A percentile compares a stretch with the other conserved stretches of the same genome.
Conservation (phyloP, 2,888 invertebrate genomes). For the Clitarchus hookeri region DNA sequence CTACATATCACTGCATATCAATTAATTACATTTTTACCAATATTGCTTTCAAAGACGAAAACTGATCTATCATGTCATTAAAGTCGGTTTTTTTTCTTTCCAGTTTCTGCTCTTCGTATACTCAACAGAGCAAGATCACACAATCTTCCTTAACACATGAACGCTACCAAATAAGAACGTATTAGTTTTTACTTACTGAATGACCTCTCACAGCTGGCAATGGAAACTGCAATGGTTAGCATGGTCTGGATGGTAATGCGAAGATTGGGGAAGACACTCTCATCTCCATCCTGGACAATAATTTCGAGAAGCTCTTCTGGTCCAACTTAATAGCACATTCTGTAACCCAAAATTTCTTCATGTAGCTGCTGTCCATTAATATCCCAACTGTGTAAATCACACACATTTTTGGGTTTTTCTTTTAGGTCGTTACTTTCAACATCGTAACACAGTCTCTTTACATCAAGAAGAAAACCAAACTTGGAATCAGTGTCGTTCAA, state of each 20-base stretch:
- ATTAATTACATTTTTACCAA: not conserved
- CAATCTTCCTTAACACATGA: not conserved
- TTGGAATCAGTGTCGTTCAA: too few species aligned
- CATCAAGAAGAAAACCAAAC: not conserved
- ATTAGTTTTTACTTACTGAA: not conserved
- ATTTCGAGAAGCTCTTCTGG: slow-evolving; percentile 10
- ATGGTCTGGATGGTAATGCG: not conserved
- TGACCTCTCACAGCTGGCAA: not conserved
- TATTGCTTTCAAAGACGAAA: not conserved
- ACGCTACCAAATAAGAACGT: not conserved
- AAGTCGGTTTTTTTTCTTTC: not conserved
- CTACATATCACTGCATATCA: not conserved
- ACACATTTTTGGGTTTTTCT: not conserved
- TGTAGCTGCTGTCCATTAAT: not conserved
- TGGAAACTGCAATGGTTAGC: not conserved
- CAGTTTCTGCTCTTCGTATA: not conserved
- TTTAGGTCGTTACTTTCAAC: not conserved
- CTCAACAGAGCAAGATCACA: slow-evolving; percentile 17
- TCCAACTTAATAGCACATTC: not conserved
- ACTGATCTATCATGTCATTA: not conserved
- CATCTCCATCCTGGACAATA: not conserved
- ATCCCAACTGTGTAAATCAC: not conserved
- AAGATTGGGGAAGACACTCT: not conserved
- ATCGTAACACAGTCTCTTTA: not conserved
- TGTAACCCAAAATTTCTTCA: not conserved